These are phyloP conservation scores for Sphinx pinastri DNA, from an alignment of 2,888 invertebrate genomes.

Conservation along the genomic window DNA sequence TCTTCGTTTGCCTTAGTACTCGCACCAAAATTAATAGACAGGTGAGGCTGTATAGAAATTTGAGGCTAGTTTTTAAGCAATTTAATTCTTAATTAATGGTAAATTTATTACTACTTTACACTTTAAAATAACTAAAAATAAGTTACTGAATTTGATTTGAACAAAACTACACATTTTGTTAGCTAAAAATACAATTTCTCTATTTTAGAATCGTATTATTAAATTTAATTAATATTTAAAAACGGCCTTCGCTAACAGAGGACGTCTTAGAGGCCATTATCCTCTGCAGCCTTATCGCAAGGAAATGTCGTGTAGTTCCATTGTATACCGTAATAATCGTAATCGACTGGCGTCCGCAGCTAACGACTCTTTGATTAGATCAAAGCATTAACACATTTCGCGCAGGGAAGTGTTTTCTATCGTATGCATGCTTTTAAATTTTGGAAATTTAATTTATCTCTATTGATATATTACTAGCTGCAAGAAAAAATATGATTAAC, in stretches of 20 bases:
- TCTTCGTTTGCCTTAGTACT: too few relatives aligned
- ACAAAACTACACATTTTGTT: too few relatives aligned
- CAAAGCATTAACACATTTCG: constrained; percentile 61
- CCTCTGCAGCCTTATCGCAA: constrained; percentile 48
- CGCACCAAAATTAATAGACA: too few relatives aligned
- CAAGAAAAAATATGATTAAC: too few relatives aligned
- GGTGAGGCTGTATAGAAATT: too few relatives aligned
- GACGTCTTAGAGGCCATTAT: constrained; percentile 22
- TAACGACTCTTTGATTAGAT: constrained; percentile 75
- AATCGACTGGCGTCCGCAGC: constrained; percentile 65
- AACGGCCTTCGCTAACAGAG: neutral
- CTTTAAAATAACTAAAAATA: too few relatives aligned
- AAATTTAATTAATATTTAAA: constrained; percentile 17
- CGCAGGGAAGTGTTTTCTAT: constrained; percentile 31
- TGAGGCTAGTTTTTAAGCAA: too few relatives aligned
- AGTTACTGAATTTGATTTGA: too few relatives aligned
- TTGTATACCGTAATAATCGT: constrained; percentile 61
- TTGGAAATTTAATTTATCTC: neutral
- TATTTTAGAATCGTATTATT: neutral
- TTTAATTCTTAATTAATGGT: too few relatives aligned
- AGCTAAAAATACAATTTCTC: too few relatives aligned
- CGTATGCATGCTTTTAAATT: neutral
- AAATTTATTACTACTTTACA: too few relatives aligned
- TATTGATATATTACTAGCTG: neutral
- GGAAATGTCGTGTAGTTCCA: constrained; percentile 63